A percentile compares a stretch with the other conserved stretches of the same genome.
These are phyloP conservation scores for Drosophila prolongata DNA, from an alignment of 2,888 invertebrate species.

Conservation along the genomic window DNA sequence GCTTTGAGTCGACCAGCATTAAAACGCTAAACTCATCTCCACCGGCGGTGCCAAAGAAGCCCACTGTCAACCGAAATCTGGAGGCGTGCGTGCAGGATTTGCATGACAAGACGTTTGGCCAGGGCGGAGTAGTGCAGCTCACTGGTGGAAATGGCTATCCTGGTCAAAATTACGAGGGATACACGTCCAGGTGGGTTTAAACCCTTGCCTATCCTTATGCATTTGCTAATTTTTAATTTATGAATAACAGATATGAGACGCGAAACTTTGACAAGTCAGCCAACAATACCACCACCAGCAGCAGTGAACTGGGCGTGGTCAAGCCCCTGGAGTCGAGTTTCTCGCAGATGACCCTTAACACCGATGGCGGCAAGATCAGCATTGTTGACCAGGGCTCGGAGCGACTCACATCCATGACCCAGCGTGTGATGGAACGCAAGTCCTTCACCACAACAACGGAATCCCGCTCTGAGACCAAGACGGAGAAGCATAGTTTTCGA, in stretches of 20 bases:
- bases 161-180: constrained; percentile 87
- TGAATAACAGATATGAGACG: constrained; percentile 82
- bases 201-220: rapidly evolving
- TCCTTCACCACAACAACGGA: constrained; percentile 84
- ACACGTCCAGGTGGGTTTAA: constrained; percentile 87
- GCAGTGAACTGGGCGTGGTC: constrained; percentile 62
- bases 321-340: constrained; percentile 83
- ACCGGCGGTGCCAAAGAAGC: constrained; percentile 62
- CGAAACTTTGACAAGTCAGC: constrained; percentile 82
- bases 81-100: constrained; percentile 84
- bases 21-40: constrained; percentile 71
- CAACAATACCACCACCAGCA: constrained; percentile 49
- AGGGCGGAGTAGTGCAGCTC: constrained; percentile 82
- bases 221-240: background rate
- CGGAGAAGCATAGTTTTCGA: constrained; percentile 84
- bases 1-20: constrained; percentile 77
- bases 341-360: constrained; percentile 82
- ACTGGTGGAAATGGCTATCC: constrained; percentile 78
- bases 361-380: constrained; percentile 83
- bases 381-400: constrained; percentile 83
- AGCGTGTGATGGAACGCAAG: constrained; percentile 84
- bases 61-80: constrained; percentile 79
- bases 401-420: constrained; percentile 84
- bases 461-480: constrained; percentile 83
- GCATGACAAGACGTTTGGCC: constrained; percentile 84